phyloP scores from a whole-genome alignment of 2,888 invertebrate species.

The Clusia tigrina region DNA sequence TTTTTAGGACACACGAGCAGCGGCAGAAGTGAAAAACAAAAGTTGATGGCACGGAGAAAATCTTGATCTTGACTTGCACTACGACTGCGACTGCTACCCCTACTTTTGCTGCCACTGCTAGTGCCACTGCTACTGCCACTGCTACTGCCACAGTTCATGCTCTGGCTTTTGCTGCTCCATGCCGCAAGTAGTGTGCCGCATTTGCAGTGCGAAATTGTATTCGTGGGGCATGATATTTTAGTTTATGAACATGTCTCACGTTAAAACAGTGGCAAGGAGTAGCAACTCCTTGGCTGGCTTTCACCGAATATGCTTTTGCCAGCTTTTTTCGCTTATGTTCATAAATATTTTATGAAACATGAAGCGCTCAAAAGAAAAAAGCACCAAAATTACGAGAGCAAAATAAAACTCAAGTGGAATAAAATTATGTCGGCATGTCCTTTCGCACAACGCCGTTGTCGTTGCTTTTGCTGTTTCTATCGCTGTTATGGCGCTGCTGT shows the following conservation, averaged over 20 bases:
- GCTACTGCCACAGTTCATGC: not conserved
- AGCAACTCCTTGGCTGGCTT: not conserved
- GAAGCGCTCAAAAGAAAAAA: constrained; percentile 26
- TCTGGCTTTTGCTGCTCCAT: not conserved
- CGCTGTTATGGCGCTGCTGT: not conserved
- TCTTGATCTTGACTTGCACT: constrained; percentile 25
- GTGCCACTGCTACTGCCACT: constrained; percentile 1
- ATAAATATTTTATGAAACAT: constrained; percentile 32
- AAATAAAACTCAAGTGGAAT: constrained; percentile 32
- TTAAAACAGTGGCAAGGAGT: constrained; percentile 16
- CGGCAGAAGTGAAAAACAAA: too few relatives aligned
- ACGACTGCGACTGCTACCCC: not conserved
- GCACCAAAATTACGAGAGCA: constrained; percentile 2
- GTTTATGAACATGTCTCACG: constrained; percentile 25
- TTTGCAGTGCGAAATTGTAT: not conserved
- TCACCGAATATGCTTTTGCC: not conserved
- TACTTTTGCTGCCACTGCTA: too few relatives aligned
- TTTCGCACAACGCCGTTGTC: constrained; percentile 1
- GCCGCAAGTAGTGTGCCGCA: not conserved
- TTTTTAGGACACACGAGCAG: constrained; percentile 16
- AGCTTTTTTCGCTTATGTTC: constrained; percentile 20
- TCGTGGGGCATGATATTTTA: constrained; percentile 6
- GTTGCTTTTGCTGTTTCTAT: not conserved
- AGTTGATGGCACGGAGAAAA: not conserved
- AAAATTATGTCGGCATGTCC: constrained; percentile 32